Conservation (phyloP, 2,888 invertebrate species). For the Elgonia sp. region DNA sequence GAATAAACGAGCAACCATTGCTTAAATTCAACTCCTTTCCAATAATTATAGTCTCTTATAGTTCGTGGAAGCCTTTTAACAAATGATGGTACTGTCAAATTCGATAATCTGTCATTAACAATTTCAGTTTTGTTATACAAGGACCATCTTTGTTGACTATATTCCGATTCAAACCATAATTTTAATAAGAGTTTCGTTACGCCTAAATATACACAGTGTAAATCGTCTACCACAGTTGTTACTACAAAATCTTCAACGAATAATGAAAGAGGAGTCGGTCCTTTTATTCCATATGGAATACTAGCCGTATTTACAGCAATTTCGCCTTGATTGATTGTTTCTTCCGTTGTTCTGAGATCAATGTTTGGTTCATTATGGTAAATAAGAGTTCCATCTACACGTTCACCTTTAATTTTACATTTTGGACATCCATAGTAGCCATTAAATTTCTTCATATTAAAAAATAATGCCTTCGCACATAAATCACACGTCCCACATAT, state of each 20-base stretch:
- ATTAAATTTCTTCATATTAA: constrained; percentile 36
- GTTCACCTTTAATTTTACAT: constrained; percentile 16
- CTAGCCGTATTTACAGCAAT: neutral
- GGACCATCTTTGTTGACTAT: neutral
- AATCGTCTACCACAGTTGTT: constrained; percentile 31
- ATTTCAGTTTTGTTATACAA: neutral
- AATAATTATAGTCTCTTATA: neutral
- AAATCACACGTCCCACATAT: constrained; percentile 64
- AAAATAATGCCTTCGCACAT: constrained; percentile 53
- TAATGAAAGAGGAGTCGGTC: neutral
- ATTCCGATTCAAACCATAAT: constrained; percentile 50
- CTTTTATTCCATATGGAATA: constrained; percentile 5
- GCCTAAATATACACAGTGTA: constrained; percentile 36
- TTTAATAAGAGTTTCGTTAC: constrained; percentile 10
- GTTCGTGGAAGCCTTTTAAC: constrained; percentile 17
- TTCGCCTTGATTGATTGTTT: neutral
- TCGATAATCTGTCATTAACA: neutral
- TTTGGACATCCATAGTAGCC: constrained; percentile 42
- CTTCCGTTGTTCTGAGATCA: constrained; percentile 39
- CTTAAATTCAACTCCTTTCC: constrained; percentile 34
- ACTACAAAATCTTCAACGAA: constrained; percentile 8
- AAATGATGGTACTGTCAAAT: constrained; percentile 1
- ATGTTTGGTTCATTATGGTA: constrained; percentile 30
- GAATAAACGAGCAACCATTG: constrained; percentile 24
- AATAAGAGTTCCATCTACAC: neutral